Evolutionary conservation across 1,140 invertebrate genomes (phyloP), one percentile per base, ranked within the genome.

Genomic region (Battus philenor): DNA sequence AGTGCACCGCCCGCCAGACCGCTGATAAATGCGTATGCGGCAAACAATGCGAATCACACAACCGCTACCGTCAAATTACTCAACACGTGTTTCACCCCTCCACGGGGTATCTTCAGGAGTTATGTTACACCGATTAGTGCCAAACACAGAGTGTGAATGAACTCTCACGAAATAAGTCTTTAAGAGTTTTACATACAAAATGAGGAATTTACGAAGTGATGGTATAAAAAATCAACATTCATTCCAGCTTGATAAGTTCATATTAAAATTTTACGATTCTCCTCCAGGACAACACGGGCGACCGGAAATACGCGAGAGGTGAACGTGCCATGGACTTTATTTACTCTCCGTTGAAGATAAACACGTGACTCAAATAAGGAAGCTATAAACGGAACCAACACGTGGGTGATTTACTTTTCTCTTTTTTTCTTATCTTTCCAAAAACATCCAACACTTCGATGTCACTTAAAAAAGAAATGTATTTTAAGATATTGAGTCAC

Each of bases 321-420:
- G 60, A 79, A 76, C 47, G 70, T 55, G 54, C 60, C 27, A 50
- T 24, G 27, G 33, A 53, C 56, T 52, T 55, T 33, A 68, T 61
- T 55, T 55, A 50, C 53, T 54, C 50, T 57, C 60, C 66, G 63
- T 55, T 70, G 71, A 78, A 78, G 74, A 77, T 66, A 65, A 69
- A 67, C 62, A 66, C 54, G 52, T 57, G 62, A 64, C 47, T 60
- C 65, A 36, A 22, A 64, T 33, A 33, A 60, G 58, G 66, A 72
- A 67, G 60, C 31, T 56, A 63, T 66, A 71, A 71, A 59, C 41
- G 41, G 38, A 31, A 30, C 15, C 29, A 52, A 54, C 53, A 53
- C 47, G 47, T 59, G 52, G 38, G 47, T 33, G 32, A 20, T 27
- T 30, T 30, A 1, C 38, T 33, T 41, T 39, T 39, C 41, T 32